Conservation (phyloP, 2,797 vertebrate species). For the Pangasius macronema region DNA sequence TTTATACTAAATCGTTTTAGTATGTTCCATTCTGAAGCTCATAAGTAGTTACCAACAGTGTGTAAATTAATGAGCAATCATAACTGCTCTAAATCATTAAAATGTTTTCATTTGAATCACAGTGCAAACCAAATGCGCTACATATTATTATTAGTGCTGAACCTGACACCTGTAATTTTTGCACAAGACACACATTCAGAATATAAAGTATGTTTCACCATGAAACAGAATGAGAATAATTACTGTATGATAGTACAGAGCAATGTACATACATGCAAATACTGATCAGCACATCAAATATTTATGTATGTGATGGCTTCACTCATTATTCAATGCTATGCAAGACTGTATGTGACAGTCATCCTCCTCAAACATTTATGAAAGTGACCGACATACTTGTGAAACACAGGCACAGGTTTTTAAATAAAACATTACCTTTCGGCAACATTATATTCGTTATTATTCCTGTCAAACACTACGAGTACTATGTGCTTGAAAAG, state of each 20-base stretch:
- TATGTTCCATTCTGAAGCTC: neutral
- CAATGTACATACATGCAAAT: neutral
- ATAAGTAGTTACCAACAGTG: neutral
- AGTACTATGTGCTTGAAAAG: neutral
- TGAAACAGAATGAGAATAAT: neutral
- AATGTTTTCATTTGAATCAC: neutral
- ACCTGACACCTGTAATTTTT: neutral
- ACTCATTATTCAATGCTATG: neutral
- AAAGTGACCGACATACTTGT: neutral
- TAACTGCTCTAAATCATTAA: neutral
- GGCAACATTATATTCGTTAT: neutral
- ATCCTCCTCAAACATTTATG: neutral
- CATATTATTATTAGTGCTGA: neutral
- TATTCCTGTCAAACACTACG: neutral
- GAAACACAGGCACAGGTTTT: neutral
- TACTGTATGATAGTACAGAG: no score
- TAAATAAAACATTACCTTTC: neutral
- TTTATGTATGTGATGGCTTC: neutral
- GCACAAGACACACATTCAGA: neutral
- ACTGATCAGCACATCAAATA: neutral
- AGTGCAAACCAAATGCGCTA: neutral
- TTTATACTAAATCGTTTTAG: no score
- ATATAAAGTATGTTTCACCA: neutral
- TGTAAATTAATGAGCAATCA: neutral
- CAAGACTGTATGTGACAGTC: neutral